Evolutionary conservation across 2,888 invertebrate genomes (phyloP), one percentile per base, ranked within the genome.

Genomic region (Anaspis maculata): DNA sequence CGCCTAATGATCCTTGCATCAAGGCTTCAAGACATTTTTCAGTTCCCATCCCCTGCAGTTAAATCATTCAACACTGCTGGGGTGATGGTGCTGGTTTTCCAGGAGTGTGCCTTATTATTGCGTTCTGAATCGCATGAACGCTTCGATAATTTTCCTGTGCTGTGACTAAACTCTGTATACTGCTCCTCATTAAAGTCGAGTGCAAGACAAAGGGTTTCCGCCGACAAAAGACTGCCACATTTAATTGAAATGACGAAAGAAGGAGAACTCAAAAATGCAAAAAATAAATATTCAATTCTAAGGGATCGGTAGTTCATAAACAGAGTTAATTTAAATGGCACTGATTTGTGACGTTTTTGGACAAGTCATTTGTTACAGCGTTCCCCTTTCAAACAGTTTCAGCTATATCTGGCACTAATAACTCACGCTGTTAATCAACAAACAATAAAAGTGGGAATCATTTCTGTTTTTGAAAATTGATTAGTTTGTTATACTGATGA

Each of bases 111-210:
- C 45, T 47, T 45, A 47, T 47, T 47, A 47, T 47, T 45, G 41
- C 43, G 41, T 44, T 40, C 37, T 34, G 34, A 31, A 38, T 45
- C 38, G 47, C 45, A 45, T 47, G 45, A 45, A 45, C 45, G 45
- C 47, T 47, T 27, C 47, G 40, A 43, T 47, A 47, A 47, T 47
- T 45, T 47, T 47, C 45, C 47, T 47, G 47, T 45, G 35, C 42
- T 43, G 41, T 41, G 41, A 37, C 41, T 37, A 37, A 41, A 36
- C 30, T 31, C 32, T 32, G 32, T 39, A 39, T 35, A 39, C 30
- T 15, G 36, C 39, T 36, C 32, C 39, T 39, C 39, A 39, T 39
- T 39, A 39, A 34, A 26, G 26, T 30, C 21, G 23, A 30, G 33
- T 36, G 31, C 10, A 30, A 36, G 36, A 39, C 39, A 39, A 39